A percentile compares a stretch with the other conserved stretches of the same genome.
phyloP scores from a whole-genome alignment of 2,797 vertebrate species.

The Falco berigora region DNA sequence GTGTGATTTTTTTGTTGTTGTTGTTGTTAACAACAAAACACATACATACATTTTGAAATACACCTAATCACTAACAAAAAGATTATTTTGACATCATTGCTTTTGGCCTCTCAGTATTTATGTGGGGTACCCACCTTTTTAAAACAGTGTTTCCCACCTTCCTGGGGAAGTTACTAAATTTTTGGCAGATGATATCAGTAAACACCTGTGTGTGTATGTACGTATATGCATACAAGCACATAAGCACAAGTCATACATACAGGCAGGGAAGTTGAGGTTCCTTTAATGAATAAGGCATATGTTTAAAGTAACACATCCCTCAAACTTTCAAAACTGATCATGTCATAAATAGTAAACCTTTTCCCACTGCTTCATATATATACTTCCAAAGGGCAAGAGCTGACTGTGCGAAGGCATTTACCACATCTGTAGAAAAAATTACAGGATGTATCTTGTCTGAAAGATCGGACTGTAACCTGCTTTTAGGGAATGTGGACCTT shows the following conservation, averaged over 20 bases:
- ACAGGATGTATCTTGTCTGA: neutral
- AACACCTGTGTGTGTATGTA: rapidly evolving
- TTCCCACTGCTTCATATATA: neutral
- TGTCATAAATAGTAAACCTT: neutral
- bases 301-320: neutral
- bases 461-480: neutral
- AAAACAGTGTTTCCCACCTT: neutral
- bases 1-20: neutral
- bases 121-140: neutral
- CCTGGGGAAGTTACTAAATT: neutral
- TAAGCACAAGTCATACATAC: neutral
- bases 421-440: neutral
- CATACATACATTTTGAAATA: neutral
- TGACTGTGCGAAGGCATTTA: neutral
- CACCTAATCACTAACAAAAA: neutral
- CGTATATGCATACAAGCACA: neutral
- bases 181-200: neutral
- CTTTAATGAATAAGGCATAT: neutral
- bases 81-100: neutral
- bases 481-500: neutral
- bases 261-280: neutral
- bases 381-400: neutral
- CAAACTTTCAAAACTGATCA: neutral
- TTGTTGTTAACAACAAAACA: no score
- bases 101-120: neutral